Percentiles rank a stretch among this genome's conserved stretches.
These are phyloP conservation scores for Callosobruchus maculatus DNA, from an alignment of 2,888 invertebrate species.

Conservation along the genomic window DNA sequence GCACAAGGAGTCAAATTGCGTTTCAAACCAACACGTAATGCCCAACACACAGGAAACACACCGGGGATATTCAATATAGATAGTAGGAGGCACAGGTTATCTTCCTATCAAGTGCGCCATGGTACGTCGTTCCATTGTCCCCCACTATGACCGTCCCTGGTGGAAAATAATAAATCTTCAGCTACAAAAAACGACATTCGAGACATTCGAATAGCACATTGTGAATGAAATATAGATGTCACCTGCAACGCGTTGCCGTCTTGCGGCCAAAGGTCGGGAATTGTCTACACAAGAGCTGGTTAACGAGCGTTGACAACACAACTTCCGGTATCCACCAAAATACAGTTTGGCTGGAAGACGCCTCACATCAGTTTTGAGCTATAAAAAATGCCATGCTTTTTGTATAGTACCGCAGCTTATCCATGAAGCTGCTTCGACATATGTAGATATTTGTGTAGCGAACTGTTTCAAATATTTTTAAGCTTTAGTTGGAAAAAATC, in stretches of 20 bases:
- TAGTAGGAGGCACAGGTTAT: not conserved
- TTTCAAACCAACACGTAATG: not conserved
- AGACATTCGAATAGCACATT: slow-evolving; percentile 6
- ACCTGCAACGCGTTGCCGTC: slow-evolving; percentile 3
- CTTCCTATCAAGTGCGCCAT: not conserved
- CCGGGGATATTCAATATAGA: not conserved
- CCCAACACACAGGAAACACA: not conserved
- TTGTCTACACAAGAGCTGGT: slow-evolving; percentile 6
- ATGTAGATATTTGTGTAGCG: too few relatives aligned
- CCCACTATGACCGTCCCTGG: not conserved
- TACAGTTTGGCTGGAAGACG: not conserved
- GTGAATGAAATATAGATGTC: slow-evolving; percentile 12
- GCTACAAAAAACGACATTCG: not conserved
- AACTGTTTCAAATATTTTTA: too few relatives aligned
- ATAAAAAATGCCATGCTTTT: not conserved
- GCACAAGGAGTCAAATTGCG: not conserved
- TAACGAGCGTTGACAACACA: slow-evolving; percentile 14
- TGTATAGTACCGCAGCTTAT: too few relatives aligned
- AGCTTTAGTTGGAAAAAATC: too few relatives aligned
- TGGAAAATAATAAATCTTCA: not conserved
- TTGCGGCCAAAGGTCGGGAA: slow-evolving; percentile 7
- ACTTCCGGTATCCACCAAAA: slow-evolving; percentile 9
- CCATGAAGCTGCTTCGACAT: too few relatives aligned
- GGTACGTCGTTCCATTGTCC: not conserved
- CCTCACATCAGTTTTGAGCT: not conserved